Percentiles rank a stretch among this genome's conserved stretches.
These are phyloP conservation scores for Meriones psammophilus DNA, from an alignment of 2,797 vertebrate genomes.

Conservation along the genomic window DNA sequence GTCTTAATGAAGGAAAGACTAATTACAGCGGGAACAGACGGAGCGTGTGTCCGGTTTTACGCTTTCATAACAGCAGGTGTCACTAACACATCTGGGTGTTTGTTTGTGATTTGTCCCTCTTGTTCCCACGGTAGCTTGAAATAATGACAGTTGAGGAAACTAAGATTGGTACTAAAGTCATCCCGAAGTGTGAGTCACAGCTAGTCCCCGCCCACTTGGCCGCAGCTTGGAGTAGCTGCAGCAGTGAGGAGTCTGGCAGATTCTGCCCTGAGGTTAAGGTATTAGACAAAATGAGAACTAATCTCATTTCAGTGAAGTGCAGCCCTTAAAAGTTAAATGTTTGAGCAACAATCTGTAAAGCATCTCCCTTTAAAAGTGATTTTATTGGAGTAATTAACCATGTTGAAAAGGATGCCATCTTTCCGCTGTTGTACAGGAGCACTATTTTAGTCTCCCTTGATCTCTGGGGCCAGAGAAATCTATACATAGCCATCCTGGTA, in stretches of 20 bases:
- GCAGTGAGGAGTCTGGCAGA: slow-evolving; percentile 55
- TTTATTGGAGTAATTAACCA: slow-evolving; percentile 79
- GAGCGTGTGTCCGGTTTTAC: slow-evolving; percentile 56
- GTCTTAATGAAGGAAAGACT: slow-evolving; percentile 68
- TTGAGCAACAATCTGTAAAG: slow-evolving; percentile 60
- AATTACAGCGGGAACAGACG: slow-evolving; percentile 70
- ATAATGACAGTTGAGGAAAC: slow-evolving; percentile 58
- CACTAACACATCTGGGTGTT: slow-evolving; percentile 66
- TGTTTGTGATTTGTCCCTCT: neutral
- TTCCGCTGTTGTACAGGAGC: slow-evolving; percentile 34
- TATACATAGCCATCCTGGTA: slow-evolving; percentile 56
- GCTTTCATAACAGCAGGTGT: slow-evolving; percentile 71
- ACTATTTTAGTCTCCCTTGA: slow-evolving; percentile 45
- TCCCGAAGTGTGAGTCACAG: slow-evolving; percentile 71
- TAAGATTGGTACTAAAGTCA: slow-evolving; percentile 45
- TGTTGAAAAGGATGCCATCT: slow-evolving; percentile 47
- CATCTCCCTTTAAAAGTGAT: slow-evolving; percentile 56
- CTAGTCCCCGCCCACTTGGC: slow-evolving; percentile 48
- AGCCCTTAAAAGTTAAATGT: slow-evolving; percentile 58
- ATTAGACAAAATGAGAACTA: slow-evolving; percentile 76
- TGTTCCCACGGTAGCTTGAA: slow-evolving; percentile 64
- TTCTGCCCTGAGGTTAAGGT: slow-evolving; percentile 72
- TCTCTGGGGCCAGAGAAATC: slow-evolving; percentile 58
- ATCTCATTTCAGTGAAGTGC: slow-evolving; percentile 67
- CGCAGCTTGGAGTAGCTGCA: slow-evolving; percentile 18